A percentile compares a stretch with the other conserved stretches of the same genome.
phyloP scores from a whole-genome alignment of 37 sponge, comb jelly and placozoan species.

The Beroe ovata region DNA sequence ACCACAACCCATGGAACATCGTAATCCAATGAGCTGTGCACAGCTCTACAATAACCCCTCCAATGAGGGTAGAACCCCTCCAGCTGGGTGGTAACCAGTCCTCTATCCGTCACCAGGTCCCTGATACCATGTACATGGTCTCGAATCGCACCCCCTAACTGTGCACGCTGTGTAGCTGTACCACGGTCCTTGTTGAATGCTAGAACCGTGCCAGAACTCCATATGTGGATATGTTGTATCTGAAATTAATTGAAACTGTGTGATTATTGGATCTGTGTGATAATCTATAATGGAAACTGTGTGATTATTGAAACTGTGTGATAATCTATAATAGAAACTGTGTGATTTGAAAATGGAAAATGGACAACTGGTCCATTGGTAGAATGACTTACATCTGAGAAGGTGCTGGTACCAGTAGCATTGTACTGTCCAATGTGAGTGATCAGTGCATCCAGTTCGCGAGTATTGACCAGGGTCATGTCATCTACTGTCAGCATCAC shows the following conservation, averaged over 20 bases:
- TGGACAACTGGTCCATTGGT: too few relatives aligned
- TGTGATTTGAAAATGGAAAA: too few relatives aligned
- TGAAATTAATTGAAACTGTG: too few relatives aligned
- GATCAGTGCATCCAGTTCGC: not conserved
- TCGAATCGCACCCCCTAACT: not conserved
- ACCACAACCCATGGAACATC: not conserved
- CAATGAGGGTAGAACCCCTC: conserved; percentile 32
- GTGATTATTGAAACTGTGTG: too few relatives aligned
- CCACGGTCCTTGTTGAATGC: not conserved
- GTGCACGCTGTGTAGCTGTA: too few relatives aligned
- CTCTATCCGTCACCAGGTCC: conserved; percentile 9
- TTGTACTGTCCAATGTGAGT: not conserved
- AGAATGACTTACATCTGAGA: not conserved
- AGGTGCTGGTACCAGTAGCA: not conserved
- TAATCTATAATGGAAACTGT: too few relatives aligned
- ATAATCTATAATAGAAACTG: too few relatives aligned
- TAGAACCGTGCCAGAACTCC: not conserved
- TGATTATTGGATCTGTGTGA: too few relatives aligned
- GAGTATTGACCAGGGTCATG: not conserved
- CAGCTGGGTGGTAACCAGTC: not conserved
- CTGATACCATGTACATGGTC: not conserved
- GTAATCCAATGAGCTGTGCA: too few relatives aligned
- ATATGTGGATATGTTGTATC: not conserved
- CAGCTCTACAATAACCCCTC: conserved; percentile 18
- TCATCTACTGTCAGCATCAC: conserved; percentile 13